phyloP scores from a whole-genome alignment of 2,888 invertebrate species.

The Lasioglossum lativentre region DNA sequence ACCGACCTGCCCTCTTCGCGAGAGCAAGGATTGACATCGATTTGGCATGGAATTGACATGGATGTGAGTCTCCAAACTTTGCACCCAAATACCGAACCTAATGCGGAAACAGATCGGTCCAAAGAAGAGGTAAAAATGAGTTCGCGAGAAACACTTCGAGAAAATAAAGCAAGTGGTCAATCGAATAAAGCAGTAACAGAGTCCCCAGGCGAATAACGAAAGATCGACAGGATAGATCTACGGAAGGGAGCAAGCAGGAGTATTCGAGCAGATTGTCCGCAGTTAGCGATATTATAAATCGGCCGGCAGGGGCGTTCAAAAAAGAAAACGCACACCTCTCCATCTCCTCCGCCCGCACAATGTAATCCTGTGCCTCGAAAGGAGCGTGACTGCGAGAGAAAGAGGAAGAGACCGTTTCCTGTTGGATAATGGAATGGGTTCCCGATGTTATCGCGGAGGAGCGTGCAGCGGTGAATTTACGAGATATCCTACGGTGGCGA shows the following conservation, averaged over 20 bases:
- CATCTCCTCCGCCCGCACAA: background rate
- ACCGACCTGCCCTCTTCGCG: too few relatives aligned
- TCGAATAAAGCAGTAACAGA: background rate
- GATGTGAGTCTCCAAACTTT: too few relatives aligned
- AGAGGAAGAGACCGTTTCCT: constrained; percentile 18
- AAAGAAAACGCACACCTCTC: background rate
- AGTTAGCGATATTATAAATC: constrained; percentile 39
- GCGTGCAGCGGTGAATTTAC: constrained; percentile 63
- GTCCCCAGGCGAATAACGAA: background rate
- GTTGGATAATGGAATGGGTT: constrained; percentile 68
- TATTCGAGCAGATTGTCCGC: constrained; percentile 1
- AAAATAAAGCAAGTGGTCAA: background rate
- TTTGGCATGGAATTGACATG: too few relatives aligned
- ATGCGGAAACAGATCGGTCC: too few relatives aligned
- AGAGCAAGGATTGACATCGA: too few relatives aligned
- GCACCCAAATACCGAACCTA: too few relatives aligned
- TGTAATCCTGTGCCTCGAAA: background rate
- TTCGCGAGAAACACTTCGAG: background rate
- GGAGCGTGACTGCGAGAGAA: background rate
- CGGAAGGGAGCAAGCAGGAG: background rate
- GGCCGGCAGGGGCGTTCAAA: background rate
- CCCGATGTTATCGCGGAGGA: constrained; percentile 65
- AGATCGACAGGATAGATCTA: background rate
- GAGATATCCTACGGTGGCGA: constrained; percentile 68
- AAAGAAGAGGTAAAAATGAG: too few relatives aligned